Evolutionary conservation across 2,113 vertebrate genomes (phyloP), one percentile per base, ranked within the genome.

Genomic region (Diphyllodes magnificus): DNA sequence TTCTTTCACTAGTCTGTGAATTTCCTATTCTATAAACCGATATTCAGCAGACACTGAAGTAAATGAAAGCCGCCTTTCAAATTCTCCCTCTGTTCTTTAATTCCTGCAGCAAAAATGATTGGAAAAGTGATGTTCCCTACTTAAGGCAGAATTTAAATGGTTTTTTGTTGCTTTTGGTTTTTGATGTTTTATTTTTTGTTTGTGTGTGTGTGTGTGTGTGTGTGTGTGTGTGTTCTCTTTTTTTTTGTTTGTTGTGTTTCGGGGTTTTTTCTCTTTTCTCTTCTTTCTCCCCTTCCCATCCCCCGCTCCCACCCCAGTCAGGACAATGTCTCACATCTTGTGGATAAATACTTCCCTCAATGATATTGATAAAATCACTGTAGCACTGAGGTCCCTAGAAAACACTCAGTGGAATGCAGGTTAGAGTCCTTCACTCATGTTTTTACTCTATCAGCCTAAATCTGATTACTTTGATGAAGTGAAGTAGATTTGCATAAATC

Each of bases 391-490:
- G 18, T 60, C 13, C 51, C 31, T 57, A 40, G 9, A 61, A 49
- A 37, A n/a, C 0, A 1, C 18, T 63, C 22, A 27, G 0, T 31
- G 42, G 37, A 44, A 6, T 50, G 9, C n/a, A 56, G 6, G 30
- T 77, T 13, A 47, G 14, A 37, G 10, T 84, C 42, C 13, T 81
- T 81, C 24, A 17, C 20, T 49, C 64, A 14, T 7, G 9, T 60
- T 68, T 64, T 77, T 40, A 18, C n/a, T 66, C 20, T 51, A 24
- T 42, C 37, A 65, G 45, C 15, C 27, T 45, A 66, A 75, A 81
- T 79, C 28, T 54, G 22, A 66, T 73, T 65, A 53, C 12, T 69
- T 27, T 47, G 33, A 51, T 57, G 28, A 45, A 64, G 7, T 40
- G 14, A 76, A 70, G 31, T 31, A 57, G 45, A 65, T 13, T 39